A percentile compares a stretch with the other conserved stretches of the same genome.
Evolutionary conservation across 2,113 vertebrate species (phyloP).

Genomic region (Gopherus evgoodei): DNA sequence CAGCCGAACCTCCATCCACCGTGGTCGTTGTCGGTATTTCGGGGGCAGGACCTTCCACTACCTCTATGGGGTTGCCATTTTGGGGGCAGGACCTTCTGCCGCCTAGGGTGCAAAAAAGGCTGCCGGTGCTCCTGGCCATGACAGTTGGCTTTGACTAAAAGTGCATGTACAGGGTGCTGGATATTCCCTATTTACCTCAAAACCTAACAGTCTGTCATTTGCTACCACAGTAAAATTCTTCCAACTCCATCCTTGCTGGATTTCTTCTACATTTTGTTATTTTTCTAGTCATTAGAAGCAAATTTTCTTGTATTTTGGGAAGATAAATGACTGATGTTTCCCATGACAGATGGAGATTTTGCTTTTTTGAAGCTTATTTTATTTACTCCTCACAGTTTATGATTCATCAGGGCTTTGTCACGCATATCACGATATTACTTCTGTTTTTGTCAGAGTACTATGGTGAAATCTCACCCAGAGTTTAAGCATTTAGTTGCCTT

Average conservation of each 20-base stretch:
- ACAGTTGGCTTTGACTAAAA: neutral
- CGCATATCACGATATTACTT: neutral
- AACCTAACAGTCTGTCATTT: neutral
- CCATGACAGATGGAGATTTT: neutral
- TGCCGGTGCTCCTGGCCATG: no score
- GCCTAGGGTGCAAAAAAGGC: no score
- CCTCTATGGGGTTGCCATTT: no score
- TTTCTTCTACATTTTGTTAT: neutral
- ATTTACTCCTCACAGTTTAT: neutral
- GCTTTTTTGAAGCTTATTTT: neutral
- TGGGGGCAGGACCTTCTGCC: no score
- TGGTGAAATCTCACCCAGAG: accelerated
- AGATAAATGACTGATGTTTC: neutral
- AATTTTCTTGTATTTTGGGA: neutral
- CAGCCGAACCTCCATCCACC: no score
- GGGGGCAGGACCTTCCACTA: no score
- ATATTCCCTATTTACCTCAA: accelerated
- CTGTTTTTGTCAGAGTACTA: neutral
- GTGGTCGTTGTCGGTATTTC: no score
- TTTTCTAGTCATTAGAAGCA: neutral
- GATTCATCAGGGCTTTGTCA: neutral
- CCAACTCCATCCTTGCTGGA: neutral
- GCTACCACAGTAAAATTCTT: neutral
- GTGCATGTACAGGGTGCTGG: neutral
- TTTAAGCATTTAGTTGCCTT: neutral